These are phyloP conservation scores for Agraylea sexmaculata DNA, from an alignment of 1,140 invertebrate genomes.

Conservation along the genomic window DNA sequence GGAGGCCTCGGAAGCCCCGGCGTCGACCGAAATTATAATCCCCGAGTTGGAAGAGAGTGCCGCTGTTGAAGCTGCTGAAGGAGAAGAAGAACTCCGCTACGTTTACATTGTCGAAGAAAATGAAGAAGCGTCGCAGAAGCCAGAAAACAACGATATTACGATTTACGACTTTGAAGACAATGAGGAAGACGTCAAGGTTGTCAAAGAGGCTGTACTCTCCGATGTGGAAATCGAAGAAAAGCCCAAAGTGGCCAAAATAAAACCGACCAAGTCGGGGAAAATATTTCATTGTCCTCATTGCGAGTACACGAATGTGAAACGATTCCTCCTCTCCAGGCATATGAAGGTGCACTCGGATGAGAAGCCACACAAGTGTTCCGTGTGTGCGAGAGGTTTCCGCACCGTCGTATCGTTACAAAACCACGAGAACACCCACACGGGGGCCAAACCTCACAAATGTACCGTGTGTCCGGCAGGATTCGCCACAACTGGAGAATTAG, in stretches of 20 bases:
- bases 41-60: not conserved
- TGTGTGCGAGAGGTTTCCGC: conserved; percentile 76
- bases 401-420: conserved; percentile 79
- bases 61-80: not conserved
- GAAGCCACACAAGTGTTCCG: conserved; percentile 78
- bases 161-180: conserved; percentile 56
- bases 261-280: conserved; percentile 47
- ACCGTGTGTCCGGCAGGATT: conserved; percentile 80
- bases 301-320: conserved; percentile 78
- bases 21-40: too few relatives aligned
- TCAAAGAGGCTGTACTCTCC: conserved; percentile 40
- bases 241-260: conserved; percentile 51
- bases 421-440: conserved; percentile 89
- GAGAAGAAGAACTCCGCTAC: conserved; percentile 69
- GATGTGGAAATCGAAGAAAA: conserved; percentile 56
- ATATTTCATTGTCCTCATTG: conserved; percentile 80
- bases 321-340: conserved; percentile 67
- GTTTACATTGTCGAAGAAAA: conserved; percentile 76
- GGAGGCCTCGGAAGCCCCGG: too few relatives aligned
- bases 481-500: conserved; percentile 77
- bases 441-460: conserved; percentile 70
- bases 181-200: conserved; percentile 36
- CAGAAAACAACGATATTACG: conserved; percentile 43
- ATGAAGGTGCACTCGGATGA: conserved; percentile 88
- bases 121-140: conserved; percentile 48